Base-by-base conservation (phyloP, 35 echinoderm and acorn worm species). In the Ophioderma brevispina region DNA sequence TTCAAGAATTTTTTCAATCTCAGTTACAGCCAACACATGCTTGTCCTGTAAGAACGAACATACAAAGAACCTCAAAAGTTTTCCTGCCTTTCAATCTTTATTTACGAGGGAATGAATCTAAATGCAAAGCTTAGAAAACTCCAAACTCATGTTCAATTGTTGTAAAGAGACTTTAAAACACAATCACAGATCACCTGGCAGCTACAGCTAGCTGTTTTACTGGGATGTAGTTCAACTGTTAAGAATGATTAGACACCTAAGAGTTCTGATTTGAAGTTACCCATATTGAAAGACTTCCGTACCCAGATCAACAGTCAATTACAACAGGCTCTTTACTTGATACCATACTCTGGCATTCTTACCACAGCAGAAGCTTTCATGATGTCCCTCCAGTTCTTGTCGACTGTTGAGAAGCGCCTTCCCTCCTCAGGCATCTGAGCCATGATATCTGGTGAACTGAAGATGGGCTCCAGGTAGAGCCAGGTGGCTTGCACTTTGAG, bases 361-460 rank as follows among this genome's bases (percentile, higher is more conserved):
- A 99, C 97, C 94, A 99, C 97, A 35, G 95, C 87, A 39, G 91
- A 91, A 42, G 94, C 86, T 55, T 99, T 99, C 97, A 99, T 99
- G 91, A 99, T 99, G 63, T 99, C 97, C 75, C 91, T 95, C 97
- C 97, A 99, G 88, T 99, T 99, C 82, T 99, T 99, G 84, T 99
- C 97, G 0, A 99, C 97, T 11, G 97, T 95, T 37, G 97, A 39
- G 85, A 99, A 99, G 52, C 97, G 87, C 15, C 97, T 64, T 8
- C 97, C 97, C 50, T 99, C 97, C 81, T 99, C 97, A 17, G 97
- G 97, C 97, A 99, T 99, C 77, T 99, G 97, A 6, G 97, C 91
- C 97, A 99, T 99, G 87, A 99, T 99, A 85, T 99, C 97, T 17
- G 96, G 94, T n/a, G 97, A 99, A 79, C 97, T 94, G 76, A 99